Evolutionary conservation across 2,888 invertebrate species (phyloP).

Genomic region (Acleris literana): DNA sequence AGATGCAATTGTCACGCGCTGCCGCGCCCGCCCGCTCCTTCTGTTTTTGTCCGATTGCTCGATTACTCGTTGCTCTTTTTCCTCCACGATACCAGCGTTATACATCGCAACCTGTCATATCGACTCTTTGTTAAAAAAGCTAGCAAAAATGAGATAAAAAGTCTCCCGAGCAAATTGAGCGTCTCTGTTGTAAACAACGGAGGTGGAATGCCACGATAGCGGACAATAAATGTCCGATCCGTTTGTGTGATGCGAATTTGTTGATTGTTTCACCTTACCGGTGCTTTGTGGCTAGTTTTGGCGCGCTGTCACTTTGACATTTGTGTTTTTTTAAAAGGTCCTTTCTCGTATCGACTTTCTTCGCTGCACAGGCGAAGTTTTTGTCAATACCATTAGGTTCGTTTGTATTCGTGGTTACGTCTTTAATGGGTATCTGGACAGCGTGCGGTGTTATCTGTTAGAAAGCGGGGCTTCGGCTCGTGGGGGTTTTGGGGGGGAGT

Average conservation of each 20-base stretch:
- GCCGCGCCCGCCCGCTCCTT: slow-evolving; percentile 66
- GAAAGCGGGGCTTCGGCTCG: slow-evolving; percentile 56
- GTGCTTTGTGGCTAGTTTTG: slow-evolving; percentile 74
- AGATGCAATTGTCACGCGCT: slow-evolving; percentile 80
- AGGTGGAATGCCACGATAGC: slow-evolving; percentile 80
- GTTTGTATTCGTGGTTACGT: slow-evolving; percentile 62
- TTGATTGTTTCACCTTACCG: slow-evolving; percentile 75
- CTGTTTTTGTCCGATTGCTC: slow-evolving; percentile 78
- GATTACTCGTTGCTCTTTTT: slow-evolving; percentile 77
- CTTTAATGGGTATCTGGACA: slow-evolving; percentile 71
- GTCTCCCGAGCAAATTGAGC: slow-evolving; percentile 80
- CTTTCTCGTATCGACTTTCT: slow-evolving; percentile 34
- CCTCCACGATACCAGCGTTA: slow-evolving; percentile 68
- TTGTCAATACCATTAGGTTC: slow-evolving; percentile 52
- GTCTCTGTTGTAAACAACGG: slow-evolving; percentile 82
- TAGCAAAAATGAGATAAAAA: slow-evolving; percentile 72
- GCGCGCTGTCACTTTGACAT: slow-evolving; percentile 69
- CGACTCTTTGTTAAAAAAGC: slow-evolving; percentile 76
- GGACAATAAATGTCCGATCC: slow-evolving; percentile 81
- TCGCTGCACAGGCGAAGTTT: slow-evolving; percentile 43
- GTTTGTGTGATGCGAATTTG: slow-evolving; percentile 73
- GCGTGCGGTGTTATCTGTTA: slow-evolving; percentile 68
- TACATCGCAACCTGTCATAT: slow-evolving; percentile 80
- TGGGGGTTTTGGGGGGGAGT: slow-evolving; percentile 55
- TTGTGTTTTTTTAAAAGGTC: slow-evolving; percentile 37